These are phyloP conservation scores for Glyptemys insculpta DNA, from an alignment of 2,797 vertebrate genomes.

Conservation along the genomic window DNA sequence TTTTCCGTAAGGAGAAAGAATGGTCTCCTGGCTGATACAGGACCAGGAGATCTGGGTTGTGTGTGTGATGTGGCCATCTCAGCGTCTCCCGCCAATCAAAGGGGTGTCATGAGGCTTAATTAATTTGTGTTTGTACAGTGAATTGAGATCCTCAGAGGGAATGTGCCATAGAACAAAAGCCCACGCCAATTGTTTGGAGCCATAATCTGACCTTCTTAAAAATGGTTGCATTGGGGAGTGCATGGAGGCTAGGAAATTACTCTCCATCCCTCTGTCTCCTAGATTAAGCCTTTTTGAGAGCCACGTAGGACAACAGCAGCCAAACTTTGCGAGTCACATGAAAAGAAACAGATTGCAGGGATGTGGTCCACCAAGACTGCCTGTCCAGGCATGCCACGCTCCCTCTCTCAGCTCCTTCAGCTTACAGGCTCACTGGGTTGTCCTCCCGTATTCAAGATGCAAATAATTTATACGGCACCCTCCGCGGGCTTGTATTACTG, in stretches of 20 bases:
- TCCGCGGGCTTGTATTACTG: neutral
- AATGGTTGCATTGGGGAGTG: too few relatives aligned
- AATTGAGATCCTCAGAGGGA: neutral
- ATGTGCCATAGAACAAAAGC: too few relatives aligned
- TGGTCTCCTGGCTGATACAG: neutral
- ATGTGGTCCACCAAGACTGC: neutral
- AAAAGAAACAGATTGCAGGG: neutral
- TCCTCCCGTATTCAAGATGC: neutral
- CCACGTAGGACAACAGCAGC: neutral
- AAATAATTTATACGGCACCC: neutral
- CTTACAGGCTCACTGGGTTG: neutral
- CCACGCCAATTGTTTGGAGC: neutral
- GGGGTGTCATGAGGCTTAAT: too few relatives aligned
- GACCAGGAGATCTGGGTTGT: neutral
- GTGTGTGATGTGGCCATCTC: neutral
- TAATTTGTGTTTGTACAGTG: neutral
- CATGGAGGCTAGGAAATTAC: neutral
- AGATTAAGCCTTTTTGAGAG: neutral
- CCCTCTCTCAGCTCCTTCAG: neutral
- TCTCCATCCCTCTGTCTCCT: neutral
- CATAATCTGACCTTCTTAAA: neutral
- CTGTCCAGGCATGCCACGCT: fast-evolving
- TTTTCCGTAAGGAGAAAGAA: neutral
- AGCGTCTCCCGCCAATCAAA: neutral
- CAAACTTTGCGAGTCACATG: neutral